Base-by-base conservation (phyloP, 2,888 invertebrate genomes). In the Scrobipalpa atriplicella region DNA sequence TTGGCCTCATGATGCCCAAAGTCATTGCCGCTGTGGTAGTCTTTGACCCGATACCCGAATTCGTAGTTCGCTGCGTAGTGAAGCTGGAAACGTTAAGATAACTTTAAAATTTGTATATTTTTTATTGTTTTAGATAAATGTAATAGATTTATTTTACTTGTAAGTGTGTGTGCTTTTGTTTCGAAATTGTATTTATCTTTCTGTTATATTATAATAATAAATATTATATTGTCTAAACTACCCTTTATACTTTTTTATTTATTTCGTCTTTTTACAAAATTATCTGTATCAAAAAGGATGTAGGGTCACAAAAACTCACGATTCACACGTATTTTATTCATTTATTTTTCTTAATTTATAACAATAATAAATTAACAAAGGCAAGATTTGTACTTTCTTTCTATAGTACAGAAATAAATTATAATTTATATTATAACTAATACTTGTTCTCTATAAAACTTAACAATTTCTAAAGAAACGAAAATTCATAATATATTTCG, bases 1-100 rank as follows among this genome's bases (percentile, higher is more conserved):
- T 95, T 94, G 56, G 94, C 93, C 85, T 97, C 96, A 69, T 94
- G 94, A 82, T 97, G 97, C 9, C 96, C 96, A 81, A 95, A 97
- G 81, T 96, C 95, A 79, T 95, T 96, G 64, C 96, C 96, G 69
- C 94, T 94, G 74, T 95, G 90, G 69, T 93, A 93, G 84, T 97
- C 96, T 66, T 94, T 93, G 5, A 97, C 96, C 69, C 95, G 89
- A 87, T 97, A 97, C 1, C 96, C 95, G 72, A 95, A 95, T 75
- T 94, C 94, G 84, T 95, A 95, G 80, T 93, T 94, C 0, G 94
- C 93, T 62, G 94, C 94, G 80, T 95, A 94, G 65, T 94, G 94
- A 62, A 94, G 80, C 95, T 95, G 92, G 18, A 86, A 86, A 36
- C 41, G 38, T 36, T 56, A 63, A 21, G 6, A 16, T 58, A 16